phyloP scores from a whole-genome alignment of 2,113 vertebrate genomes.

The Perognathus longimembris region DNA sequence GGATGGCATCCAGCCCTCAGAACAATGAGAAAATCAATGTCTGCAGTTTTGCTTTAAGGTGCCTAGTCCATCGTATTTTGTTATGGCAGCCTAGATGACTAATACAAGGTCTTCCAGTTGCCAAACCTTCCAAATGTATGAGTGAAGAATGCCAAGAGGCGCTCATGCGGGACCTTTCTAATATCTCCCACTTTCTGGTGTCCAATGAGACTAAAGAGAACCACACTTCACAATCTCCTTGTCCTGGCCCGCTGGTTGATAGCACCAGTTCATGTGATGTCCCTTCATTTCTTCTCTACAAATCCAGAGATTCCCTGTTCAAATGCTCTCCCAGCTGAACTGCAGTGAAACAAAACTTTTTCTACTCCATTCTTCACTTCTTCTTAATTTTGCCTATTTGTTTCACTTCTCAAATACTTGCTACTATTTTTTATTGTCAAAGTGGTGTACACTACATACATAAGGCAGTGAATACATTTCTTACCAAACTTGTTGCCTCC shows the following conservation, averaged over 20 bases:
- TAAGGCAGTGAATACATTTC: too few species aligned
- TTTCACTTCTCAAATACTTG: conserved; percentile 5
- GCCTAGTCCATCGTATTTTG: background rate
- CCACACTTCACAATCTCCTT: background rate
- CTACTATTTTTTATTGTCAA: too few species aligned
- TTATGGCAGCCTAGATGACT: background rate
- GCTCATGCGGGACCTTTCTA: background rate
- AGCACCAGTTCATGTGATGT: background rate
- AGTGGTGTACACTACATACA: too few species aligned
- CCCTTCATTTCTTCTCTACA: background rate
- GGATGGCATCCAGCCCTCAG: background rate
- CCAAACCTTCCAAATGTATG: background rate
- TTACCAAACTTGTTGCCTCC: too few species aligned
- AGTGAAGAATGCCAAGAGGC: background rate
- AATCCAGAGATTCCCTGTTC: background rate
- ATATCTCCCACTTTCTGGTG: background rate
- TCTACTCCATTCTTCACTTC: conserved; percentile 6
- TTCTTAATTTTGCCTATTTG: background rate
- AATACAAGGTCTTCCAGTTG: background rate
- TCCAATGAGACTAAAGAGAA: background rate
- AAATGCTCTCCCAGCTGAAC: background rate
- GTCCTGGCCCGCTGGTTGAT: too few species aligned
- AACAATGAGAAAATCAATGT: background rate
- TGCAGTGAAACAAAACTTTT: background rate
- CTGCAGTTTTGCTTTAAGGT: background rate